phyloP scores from a whole-genome alignment of 2,797 vertebrate species.

The Peromyscus eremicus region DNA sequence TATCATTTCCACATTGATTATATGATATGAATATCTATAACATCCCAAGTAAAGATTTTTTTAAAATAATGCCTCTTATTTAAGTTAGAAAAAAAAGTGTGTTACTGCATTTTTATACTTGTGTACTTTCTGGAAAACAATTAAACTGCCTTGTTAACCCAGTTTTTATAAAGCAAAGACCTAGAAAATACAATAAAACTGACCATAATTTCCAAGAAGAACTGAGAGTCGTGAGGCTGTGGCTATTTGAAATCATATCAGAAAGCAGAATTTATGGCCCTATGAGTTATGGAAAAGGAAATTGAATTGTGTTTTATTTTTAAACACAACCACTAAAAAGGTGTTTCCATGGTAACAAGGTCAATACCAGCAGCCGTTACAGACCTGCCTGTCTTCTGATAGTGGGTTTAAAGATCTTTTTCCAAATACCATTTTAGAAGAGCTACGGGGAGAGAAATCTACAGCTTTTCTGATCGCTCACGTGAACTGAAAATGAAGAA shows the following conservation, averaged over 20 bases:
- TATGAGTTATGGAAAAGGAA: constrained; percentile 77
- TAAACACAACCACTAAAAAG: constrained; percentile 78
- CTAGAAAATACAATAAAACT: constrained; percentile 79
- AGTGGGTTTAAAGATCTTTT: constrained; percentile 80
- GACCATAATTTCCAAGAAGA: constrained; percentile 72
- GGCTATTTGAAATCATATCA: constrained; percentile 77
- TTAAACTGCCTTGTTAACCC: constrained; percentile 68
- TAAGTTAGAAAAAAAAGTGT: constrained; percentile 58
- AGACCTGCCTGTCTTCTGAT: constrained; percentile 79
- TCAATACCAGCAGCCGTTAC: constrained; percentile 80
- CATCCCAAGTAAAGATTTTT: constrained; percentile 59
- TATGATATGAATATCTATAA: constrained; percentile 59
- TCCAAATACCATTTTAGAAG: constrained; percentile 81
- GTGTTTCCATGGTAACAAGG: constrained; percentile 87
- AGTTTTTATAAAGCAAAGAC: constrained; percentile 78
- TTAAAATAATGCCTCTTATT: not conserved
- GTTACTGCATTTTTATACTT: constrained; percentile 66
- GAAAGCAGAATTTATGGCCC: constrained; percentile 64
- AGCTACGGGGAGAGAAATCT: constrained; percentile 23
- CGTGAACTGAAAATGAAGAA: constrained; percentile 69
- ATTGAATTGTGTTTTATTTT: constrained; percentile 82
- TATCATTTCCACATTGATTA: constrained; percentile 43
- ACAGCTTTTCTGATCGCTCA: constrained; percentile 72
- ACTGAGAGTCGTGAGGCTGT: constrained; percentile 64
- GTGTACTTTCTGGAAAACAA: constrained; percentile 60